Base-by-base conservation (phyloP, 1,140 invertebrate species). In the Achroia grisella region DNA sequence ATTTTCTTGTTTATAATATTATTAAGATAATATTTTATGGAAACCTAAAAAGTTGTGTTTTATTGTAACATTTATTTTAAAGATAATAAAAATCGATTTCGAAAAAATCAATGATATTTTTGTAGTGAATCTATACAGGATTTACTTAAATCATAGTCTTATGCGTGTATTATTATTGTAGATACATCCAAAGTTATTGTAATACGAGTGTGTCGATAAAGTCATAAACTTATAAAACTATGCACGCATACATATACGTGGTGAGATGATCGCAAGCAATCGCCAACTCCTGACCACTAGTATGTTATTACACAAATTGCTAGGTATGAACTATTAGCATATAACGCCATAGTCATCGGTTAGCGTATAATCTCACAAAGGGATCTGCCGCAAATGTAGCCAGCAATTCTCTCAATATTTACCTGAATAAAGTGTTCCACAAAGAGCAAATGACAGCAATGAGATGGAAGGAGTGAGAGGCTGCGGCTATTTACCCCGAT, bases 401-500 rank as follows among this genome's bases (percentile, higher is more conserved):
- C 39, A 30, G 36, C 41, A 51, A 54, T 44, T 40, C 52, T 48
- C 54, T 60, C 57, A 62, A 64, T 71, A 65, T 61, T 62, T 53
- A 66, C 52, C 50, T 46, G 56, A 64, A 69, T 72, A 67, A 69
- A 65, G 50, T 53, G 59, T 56, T 67, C 58, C 57, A 59, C 54
- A 49, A 64, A 63, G 54, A 52, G 53, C 51, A 62, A 73, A 77
- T 74, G 71, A 79, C 71, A 76, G 62, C 63, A 59, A 62, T 62
- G 56, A 63, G 49, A 64, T 58, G 45, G 52, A 53, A 55, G 37
- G 53, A 60, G 55, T 40, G 56, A 50, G 55, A 56, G 32, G 54
- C 52, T 37, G 50, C 42, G 71, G 71, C 61, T 74, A 76, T 75
- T 81, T 77, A 78, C 65, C 69, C 63, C 66, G 43, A 63, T 63